Percentiles rank a stretch among this genome's conserved stretches.
Evolutionary conservation across 2,797 vertebrate species (phyloP).

Genomic region (Pteropus rufus): DNA sequence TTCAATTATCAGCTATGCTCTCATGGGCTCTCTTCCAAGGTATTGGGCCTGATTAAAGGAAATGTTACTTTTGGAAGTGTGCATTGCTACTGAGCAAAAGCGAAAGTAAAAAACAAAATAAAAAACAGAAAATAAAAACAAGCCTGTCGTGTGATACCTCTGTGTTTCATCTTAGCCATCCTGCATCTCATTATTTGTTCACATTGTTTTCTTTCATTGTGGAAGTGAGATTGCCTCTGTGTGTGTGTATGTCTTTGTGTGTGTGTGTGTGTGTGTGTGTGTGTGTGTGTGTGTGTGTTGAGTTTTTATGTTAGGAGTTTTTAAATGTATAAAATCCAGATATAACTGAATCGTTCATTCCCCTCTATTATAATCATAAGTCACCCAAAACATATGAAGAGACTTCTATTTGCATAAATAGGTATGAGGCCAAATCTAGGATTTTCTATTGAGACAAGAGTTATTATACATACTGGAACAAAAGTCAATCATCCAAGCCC

Average conservation of each 20-base stretch:
- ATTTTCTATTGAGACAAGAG: neutral
- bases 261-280: neutral
- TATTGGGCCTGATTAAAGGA: constrained; percentile 52
- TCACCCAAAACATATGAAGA: neutral
- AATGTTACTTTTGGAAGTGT: constrained; percentile 42
- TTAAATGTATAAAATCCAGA: neutral
- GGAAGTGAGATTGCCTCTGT: neutral
- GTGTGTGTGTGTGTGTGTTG: neutral
- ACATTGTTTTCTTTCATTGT: neutral
- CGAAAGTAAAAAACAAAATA: neutral
- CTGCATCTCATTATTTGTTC: neutral
- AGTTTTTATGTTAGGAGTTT: neutral
- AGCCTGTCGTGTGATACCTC: neutral
- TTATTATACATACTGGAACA: neutral
- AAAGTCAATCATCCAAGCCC: neutral
- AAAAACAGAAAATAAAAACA: neutral
- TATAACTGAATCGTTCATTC: neutral
- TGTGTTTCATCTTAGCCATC: neutral
- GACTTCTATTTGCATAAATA: neutral
- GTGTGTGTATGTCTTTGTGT: neutral
- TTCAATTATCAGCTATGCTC: constrained; percentile 43
- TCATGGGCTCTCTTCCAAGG: constrained; percentile 37
- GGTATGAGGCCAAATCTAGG: neutral
- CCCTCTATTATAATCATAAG: neutral
- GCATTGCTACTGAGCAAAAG: neutral